Conservation (phyloP, 2,888 invertebrate genomes). For the Julus scandinavius region DNA sequence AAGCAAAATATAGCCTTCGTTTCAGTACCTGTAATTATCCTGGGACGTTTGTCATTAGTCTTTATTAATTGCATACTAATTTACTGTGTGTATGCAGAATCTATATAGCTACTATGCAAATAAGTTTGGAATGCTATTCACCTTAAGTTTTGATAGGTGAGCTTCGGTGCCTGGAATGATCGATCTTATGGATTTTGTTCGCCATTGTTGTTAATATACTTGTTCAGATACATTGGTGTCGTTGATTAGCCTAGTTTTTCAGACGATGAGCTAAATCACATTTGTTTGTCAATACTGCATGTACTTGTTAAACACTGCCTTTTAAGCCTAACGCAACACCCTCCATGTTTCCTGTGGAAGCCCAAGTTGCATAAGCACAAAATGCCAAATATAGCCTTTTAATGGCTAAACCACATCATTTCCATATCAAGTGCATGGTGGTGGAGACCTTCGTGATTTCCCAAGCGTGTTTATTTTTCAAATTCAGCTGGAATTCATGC, state of each 20-base stretch:
- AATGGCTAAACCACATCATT: neutral
- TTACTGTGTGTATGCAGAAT: no score
- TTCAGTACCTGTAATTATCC: no score
- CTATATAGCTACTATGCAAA: no score
- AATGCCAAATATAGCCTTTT: constrained; percentile 1
- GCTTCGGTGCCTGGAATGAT: neutral
- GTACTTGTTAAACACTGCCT: neutral
- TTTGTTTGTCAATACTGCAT: neutral
- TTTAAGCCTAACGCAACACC: neutral
- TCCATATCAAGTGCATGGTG: neutral
- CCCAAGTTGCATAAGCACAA: neutral
- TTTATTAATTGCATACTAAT: no score
- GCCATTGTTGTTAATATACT: neutral
- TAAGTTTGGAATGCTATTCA: neutral
- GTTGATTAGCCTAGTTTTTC: neutral
- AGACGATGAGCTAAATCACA: neutral
- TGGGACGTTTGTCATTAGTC: no score
- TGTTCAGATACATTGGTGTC: neutral
- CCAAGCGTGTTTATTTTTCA: neutral
- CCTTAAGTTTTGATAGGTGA: neutral
- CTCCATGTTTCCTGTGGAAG: neutral
- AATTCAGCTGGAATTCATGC: no score
- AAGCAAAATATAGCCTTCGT: no score
- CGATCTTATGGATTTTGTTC: neutral
- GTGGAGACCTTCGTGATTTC: neutral